Base-by-base conservation (phyloP, 64 coral and sea anemone genomes). In the Hydrozoanthus tunicans region DNA sequence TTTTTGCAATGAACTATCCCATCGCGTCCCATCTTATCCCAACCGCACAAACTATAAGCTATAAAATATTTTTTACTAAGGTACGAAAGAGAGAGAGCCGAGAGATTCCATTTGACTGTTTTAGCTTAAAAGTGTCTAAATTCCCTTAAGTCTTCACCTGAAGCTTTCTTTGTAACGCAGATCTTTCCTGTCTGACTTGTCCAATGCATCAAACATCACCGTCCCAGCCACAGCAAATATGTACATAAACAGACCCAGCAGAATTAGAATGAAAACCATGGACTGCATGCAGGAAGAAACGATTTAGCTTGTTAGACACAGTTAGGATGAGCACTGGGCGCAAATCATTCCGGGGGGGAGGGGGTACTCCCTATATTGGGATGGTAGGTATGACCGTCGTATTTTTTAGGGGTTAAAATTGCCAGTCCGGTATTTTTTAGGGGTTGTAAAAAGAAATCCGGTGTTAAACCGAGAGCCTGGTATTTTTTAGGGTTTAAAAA, bases 201-300 rank as follows among this genome's bases (percentile, higher is more conserved):
- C 86, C 51, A 91, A 78, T 57, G 96, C 89, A 67, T 93, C 91
- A 75, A 98, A 98, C 68, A 98, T 93, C n/a, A 98, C 92, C 8
- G 96, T 98, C 17, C 96, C 96, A 92, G 96, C 96, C 91, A 98
- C 96, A 64, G 94, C 96, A 83, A 98, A 98, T 74, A 98, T 98
- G 71, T 98, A 98, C 96, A 98, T 98, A 13, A 98, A 92, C 14
- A 91, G 55, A 51, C 88, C 93, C 70, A 98, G 66, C 43, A 98
- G 69, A 59, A 98, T 98, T 12, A 98, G 80, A 32, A 98, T 98
- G 25, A 98, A 98, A 24, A 94, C 94, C 96, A 98, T 98, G 56
- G 96, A 98, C 96, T 98, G 61, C 53, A 67, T 98, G 61, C 53
- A 67, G 64, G 74, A 56, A 11, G 7, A 15, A 51, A 55, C 54